A percentile compares a stretch with the other conserved stretches of the same genome.
Evolutionary conservation across 2,888 invertebrate species (phyloP).

Genomic region (Volucella zonaria): DNA sequence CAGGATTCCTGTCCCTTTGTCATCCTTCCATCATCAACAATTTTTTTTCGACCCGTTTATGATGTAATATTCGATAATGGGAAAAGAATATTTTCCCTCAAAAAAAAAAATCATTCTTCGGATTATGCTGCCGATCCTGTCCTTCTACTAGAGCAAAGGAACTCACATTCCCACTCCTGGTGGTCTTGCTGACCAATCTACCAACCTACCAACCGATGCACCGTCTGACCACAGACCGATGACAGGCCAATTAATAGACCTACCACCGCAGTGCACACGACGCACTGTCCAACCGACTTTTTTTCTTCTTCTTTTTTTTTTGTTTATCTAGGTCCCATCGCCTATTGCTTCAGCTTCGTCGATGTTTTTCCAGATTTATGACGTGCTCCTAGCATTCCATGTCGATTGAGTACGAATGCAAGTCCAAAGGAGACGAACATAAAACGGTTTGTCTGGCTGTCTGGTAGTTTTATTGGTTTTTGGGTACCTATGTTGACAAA

Average conservation of each 20-base stretch:
- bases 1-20: conserved; percentile 30
- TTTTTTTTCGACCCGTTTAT: conserved; percentile 49
- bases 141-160: background rate
- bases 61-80: conserved; percentile 43
- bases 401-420: conserved; percentile 23
- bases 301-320: background rate
- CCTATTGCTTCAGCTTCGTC: conserved; percentile 36
- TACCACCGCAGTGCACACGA: conserved; percentile 41
- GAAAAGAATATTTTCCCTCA: background rate
- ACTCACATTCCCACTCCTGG: conserved; percentile 37
- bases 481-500: conserved; percentile 51
- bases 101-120: conserved; percentile 7
- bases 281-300: conserved; percentile 8
- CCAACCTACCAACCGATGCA: conserved; percentile 12
- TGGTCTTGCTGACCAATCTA: conserved; percentile 54
- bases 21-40: conserved; percentile 29
- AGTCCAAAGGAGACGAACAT: conserved; percentile 18
- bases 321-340: conserved; percentile 70
- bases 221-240: conserved; percentile 64
- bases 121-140: conserved; percentile 38
- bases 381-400: conserved; percentile 52
- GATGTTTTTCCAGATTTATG: conserved; percentile 61
- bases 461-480: conserved; percentile 1
- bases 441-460: conserved; percentile 20
- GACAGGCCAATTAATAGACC: conserved; percentile 64